phyloP scores from a whole-genome alignment of 2,797 vertebrate genomes.

The Pampus argenteus region DNA sequence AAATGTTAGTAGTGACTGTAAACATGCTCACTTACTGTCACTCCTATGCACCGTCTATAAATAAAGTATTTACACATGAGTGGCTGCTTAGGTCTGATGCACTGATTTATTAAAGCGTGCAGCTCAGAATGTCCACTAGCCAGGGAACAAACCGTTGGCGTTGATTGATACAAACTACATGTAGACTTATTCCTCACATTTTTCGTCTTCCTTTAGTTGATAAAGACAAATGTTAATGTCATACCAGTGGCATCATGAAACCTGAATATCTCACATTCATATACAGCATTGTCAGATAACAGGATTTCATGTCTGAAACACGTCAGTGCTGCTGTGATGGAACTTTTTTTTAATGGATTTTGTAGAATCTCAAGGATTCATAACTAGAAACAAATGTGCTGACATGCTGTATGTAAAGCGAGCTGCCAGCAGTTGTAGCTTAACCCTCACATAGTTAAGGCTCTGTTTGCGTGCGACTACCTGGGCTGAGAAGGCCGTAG shows the following conservation, averaged over 20 bases:
- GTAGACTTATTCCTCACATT: constrained; percentile 11
- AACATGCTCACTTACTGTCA: constrained; percentile 21
- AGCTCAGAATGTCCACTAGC: constrained; percentile 27
- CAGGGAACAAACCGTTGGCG: constrained; percentile 25
- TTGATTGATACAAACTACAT: constrained; percentile 6
- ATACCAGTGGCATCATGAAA: background rate
- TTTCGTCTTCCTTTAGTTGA: constrained; percentile 4
- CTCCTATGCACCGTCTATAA: constrained; percentile 38
- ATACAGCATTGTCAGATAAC: background rate
- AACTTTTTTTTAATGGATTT: constrained; percentile 6
- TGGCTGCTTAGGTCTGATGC: constrained; percentile 34
- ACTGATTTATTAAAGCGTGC: constrained; percentile 51
- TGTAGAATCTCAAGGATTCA: constrained; percentile 4
- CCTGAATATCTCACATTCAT: background rate
- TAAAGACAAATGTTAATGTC: background rate
- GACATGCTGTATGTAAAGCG: background rate
- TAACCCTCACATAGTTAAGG: constrained; percentile 36
- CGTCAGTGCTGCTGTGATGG: background rate
- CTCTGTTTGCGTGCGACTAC: constrained; percentile 42
- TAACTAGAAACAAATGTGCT: background rate
- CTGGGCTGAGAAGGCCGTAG: constrained; percentile 40
- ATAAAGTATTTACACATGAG: constrained; percentile 58
- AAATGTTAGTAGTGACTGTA: background rate
- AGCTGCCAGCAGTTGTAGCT: background rate
- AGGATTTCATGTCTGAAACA: background rate